Base-by-base conservation (phyloP, 2,888 invertebrate species). In the Brachycybe producta region DNA sequence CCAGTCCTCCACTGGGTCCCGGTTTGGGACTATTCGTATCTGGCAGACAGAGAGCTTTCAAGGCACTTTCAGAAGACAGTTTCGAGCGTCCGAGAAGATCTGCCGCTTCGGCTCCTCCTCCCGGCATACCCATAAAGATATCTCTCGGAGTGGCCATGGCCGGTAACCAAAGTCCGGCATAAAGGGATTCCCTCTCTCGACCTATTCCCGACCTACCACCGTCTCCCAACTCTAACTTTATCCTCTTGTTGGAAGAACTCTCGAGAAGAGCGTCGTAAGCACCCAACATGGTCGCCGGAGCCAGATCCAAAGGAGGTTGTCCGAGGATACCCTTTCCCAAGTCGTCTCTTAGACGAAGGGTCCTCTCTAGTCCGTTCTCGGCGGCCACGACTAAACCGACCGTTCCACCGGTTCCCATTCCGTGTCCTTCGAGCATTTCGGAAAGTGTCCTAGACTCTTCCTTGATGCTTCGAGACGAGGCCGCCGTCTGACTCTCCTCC, bases 191-290 rank as follows among this genome's bases (percentile, higher is more conserved):
- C 48, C 77, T 67, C 42, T 63, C 64, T 23, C 56, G 55, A n/a
- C 52, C 53, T 44, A 59, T 56, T 28, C 61, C 57, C 27, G 79
- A 79, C 70, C 78, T 69, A 57, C 49, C 42, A 81, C 80, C 65
- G 65, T 60, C 46, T 43, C 51, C 53, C 53, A 57, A 55, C 36
- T 86, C 85, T 59, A 86, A 68, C 62, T 86, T 86, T 65, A 86
- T 73, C 53, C 85, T 74, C 65, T 86, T 85, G 32, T 82, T 84
- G 64, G 82, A 81, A n/a, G n/a, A n/a, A n/a, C n/a, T n/a, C 46
- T 66, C 61, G 56, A 61, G 57, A 49, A 62, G 56, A 51, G 61
- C 55, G 56, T 64, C 62, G 47, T 61, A 59, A 23, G 64, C 61
- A 54, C 85, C 84, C 2, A 13, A 11, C 61, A 87, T 84, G 27